Percentiles rank a stretch among this genome's conserved stretches.
These are phyloP conservation scores for Polydrusus tereticollis DNA, from an alignment of 2,888 invertebrate genomes.

Conservation along the genomic window DNA sequence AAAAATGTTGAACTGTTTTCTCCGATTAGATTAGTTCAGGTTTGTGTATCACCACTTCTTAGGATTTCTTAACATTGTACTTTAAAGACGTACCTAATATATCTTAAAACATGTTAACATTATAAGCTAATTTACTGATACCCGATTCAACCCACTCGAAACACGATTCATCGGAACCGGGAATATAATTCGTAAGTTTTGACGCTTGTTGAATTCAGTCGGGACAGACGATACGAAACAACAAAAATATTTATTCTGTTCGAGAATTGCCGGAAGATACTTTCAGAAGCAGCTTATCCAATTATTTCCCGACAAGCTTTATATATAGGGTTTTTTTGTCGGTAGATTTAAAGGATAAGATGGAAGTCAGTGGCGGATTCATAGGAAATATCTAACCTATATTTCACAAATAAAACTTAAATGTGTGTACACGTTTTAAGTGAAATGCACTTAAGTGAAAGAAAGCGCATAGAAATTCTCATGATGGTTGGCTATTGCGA, in stretches of 20 bases:
- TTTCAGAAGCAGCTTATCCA: slow-evolving; percentile 37
- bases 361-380: slow-evolving; percentile 2
- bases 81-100: too few species aligned
- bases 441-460: too few species aligned
- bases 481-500: too few species aligned
- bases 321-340: background rate
- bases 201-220: slow-evolving; percentile 38
- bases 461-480: too few species aligned
- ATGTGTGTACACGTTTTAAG: too few species aligned
- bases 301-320: slow-evolving; percentile 31
- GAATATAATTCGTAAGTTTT: slow-evolving; percentile 19
- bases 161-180: background rate
- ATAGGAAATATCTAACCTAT: too few species aligned
- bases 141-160: background rate
- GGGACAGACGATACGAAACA: slow-evolving; percentile 26
- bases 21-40: too few species aligned
- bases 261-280: slow-evolving; percentile 34
- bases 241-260: slow-evolving; percentile 33
- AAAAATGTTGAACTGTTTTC: too few species aligned
- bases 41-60: too few species aligned
- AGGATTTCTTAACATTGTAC: too few species aligned
- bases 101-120: too few species aligned
- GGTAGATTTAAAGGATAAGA: background rate
- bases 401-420: too few species aligned
- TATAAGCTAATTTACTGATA: background rate